Conservation (phyloP, 2,113 vertebrate species). For the Barbus barbus region DNA sequence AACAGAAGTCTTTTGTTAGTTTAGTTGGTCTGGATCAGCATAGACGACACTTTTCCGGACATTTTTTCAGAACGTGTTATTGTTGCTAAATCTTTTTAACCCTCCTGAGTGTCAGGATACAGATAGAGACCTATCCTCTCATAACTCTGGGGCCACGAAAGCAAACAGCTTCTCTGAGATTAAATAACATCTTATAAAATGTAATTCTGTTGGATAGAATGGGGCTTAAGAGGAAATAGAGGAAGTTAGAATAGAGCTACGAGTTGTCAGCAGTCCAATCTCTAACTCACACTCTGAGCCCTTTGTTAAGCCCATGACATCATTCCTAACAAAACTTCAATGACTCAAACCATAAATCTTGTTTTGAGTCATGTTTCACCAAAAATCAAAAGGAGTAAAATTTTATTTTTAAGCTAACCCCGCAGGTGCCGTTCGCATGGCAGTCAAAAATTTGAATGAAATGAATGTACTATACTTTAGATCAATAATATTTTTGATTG, state of each 20-base stretch:
- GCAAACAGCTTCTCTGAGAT: conserved; percentile 33
- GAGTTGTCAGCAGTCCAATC: conserved; percentile 27
- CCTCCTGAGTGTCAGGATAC: conserved; percentile 12
- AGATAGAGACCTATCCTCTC: conserved; percentile 26
- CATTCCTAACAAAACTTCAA: conserved; percentile 44
- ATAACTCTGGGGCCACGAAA: conserved; percentile 30
- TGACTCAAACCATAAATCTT: background rate
- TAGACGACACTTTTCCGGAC: conserved; percentile 47
- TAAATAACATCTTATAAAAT: conserved; percentile 38
- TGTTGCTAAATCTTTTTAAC: conserved; percentile 46
- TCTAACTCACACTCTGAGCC: background rate
- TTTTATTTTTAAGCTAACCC: background rate
- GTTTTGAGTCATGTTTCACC: background rate
- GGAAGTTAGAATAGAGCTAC: background rate
- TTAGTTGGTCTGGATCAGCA: background rate
- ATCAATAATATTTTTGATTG: too few relatives aligned
- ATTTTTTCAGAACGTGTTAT: conserved; percentile 37
- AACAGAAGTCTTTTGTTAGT: background rate
- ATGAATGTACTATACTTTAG: too few relatives aligned
- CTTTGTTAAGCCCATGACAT: conserved; percentile 59
- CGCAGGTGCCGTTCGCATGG: background rate
- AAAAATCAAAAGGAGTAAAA: background rate
- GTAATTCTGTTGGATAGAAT: background rate
- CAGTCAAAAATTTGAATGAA: too few relatives aligned
- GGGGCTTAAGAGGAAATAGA: conserved; percentile 1